Evolutionary conservation across 1,140 invertebrate species (phyloP).

Genomic region (Oedothorax gibbosus): DNA sequence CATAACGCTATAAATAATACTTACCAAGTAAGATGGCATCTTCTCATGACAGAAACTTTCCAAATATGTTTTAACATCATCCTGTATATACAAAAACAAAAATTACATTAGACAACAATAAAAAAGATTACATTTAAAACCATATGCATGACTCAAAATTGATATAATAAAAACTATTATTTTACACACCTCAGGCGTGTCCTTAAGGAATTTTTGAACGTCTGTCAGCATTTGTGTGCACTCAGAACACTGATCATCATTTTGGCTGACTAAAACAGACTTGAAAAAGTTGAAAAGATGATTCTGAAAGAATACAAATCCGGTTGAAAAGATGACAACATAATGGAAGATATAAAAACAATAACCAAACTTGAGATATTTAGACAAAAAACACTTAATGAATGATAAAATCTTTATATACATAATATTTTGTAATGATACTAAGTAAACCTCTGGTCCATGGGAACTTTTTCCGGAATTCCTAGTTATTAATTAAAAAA

Average conservation of each 20-base stretch:
- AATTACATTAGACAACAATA: neutral
- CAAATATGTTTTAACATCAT: conserved; percentile 19
- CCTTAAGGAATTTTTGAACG: conserved; percentile 28
- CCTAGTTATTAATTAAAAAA: too few relatives aligned
- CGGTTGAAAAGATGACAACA: neutral
- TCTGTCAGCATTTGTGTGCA: conserved; percentile 65
- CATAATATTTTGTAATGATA: neutral
- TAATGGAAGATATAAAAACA: neutral
- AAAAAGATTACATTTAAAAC: neutral
- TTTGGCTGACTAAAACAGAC: neutral
- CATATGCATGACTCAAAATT: neutral
- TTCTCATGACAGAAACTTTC: conserved; percentile 38
- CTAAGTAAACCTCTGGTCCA: too few relatives aligned
- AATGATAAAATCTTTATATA: neutral
- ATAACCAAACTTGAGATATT: neutral
- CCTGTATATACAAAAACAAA: conserved; percentile 24
- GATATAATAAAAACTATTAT: neutral
- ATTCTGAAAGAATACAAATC: conserved; percentile 11
- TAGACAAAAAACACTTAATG: neutral
- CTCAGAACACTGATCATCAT: conserved; percentile 74
- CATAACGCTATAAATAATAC: neutral
- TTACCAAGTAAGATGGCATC: conserved; percentile 44
- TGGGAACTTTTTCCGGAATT: too few relatives aligned
- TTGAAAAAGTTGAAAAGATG: conserved; percentile 19
- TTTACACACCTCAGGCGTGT: conserved; percentile 18